Evolutionary conservation across 2,888 invertebrate species (phyloP), one percentile per base, ranked within the genome.

Genomic region (Pristionchus mayeri): DNA sequence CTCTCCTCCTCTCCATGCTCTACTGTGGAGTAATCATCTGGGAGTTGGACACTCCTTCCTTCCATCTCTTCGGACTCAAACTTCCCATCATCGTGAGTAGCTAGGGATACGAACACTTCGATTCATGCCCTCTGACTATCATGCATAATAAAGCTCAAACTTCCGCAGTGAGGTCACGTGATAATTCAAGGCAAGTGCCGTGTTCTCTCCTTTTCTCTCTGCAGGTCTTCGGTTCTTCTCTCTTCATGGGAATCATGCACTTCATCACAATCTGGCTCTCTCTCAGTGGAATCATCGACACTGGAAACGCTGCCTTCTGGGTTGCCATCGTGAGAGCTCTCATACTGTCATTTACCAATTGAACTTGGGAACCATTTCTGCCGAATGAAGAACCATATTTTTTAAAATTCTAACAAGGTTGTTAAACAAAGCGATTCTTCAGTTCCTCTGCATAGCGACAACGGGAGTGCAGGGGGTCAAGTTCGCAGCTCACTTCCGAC

Each of bases 211-310:
- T n/a, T n/a, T n/a, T n/a, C n/a, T n/a, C n/a, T n/a, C n/a, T n/a
- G n/a, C 57, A 82, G 82, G 50, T 67, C 18, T 67, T 18, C 48
- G 60, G 82, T 4, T 24, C 63, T 27, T 11, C 82, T 67, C 34
- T 82, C 30, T 37, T 82, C 34, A 34, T 60, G 34, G 48, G 11
- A 0, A 82, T 82, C 67, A 34, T 82, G 48, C 30, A 82, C 82
- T 82, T 82, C 67, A 67, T 82, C 63, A 50, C 82, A 48, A 82
- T 67, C 82, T 60, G 60, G 67, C 48, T 82, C n/a, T 44, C 37
- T 27, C 44, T 82, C 48, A 67, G 34, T 67, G 82, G 82, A 63
- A 82, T 82, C 82, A 82, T 82, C 48, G 44, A 60, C n/a, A 82
- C 16, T 21, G 50, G 48, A 30, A 82, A 48, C 21, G 30, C 63